A percentile compares a stretch with the other conserved stretches of the same genome.
These are phyloP conservation scores for Amblyornis subalaris DNA, from an alignment of 2,113 vertebrate genomes.

Conservation along the genomic window DNA sequence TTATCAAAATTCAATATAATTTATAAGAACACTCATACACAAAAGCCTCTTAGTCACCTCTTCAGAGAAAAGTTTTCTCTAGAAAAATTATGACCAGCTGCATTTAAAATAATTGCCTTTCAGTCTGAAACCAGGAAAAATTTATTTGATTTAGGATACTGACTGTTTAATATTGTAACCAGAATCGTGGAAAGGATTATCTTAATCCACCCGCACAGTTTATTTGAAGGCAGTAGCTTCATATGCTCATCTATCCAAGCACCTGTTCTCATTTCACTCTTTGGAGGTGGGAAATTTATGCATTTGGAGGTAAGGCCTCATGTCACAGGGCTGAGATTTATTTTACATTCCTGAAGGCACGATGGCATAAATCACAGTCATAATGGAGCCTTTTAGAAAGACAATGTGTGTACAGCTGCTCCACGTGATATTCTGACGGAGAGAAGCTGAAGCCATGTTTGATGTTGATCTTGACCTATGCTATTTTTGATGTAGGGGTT, in stretches of 20 bases:
- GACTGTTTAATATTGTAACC: background rate
- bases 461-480: background rate
- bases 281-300: background rate
- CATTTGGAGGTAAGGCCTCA: background rate
- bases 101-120: background rate
- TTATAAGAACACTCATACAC: background rate
- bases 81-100: background rate
- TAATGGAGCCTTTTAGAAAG: background rate
- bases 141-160: background rate
- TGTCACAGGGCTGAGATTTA: conserved; percentile 2
- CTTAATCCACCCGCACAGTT: background rate
- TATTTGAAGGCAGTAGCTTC: background rate
- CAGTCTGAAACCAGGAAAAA: background rate
- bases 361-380: background rate
- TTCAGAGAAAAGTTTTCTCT: background rate
- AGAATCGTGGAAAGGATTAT: background rate
- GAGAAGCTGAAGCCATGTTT: background rate
- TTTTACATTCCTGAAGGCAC: background rate
- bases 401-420: fast-evolving
- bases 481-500: background rate
- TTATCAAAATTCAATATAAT: background rate
- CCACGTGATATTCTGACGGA: background rate
- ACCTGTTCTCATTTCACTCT: background rate
- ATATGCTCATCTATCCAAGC: background rate
- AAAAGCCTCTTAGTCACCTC: background rate